phyloP scores from a whole-genome alignment of 2,113 vertebrate species.

The Clarias gariepinus region DNA sequence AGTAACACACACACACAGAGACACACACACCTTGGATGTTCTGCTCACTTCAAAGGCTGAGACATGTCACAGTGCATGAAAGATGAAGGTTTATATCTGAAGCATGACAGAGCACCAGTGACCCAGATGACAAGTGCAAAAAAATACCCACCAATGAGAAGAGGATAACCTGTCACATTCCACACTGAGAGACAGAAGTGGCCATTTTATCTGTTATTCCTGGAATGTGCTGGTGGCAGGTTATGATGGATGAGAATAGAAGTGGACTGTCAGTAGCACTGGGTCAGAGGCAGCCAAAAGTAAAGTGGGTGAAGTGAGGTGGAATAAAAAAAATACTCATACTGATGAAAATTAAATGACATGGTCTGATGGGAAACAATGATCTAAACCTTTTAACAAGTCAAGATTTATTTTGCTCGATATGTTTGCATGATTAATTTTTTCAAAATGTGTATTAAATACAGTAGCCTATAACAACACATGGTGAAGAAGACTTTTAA shows the following conservation, averaged over 20 bases:
- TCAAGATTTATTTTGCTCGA: background rate
- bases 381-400: background rate
- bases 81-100: conserved; percentile 39
- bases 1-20: conserved; percentile 8
- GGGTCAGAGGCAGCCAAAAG: conserved; percentile 37
- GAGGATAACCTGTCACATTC: conserved; percentile 11
- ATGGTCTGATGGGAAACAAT: background rate
- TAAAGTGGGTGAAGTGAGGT: conserved; percentile 30
- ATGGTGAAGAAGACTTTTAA: background rate
- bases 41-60: conserved; percentile 40
- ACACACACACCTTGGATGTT: conserved; percentile 22
- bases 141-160: conserved; percentile 28
- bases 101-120: conserved; percentile 41
- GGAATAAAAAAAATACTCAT: background rate
- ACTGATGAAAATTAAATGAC: background rate
- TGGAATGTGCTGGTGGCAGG: conserved; percentile 30
- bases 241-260: conserved; percentile 44
- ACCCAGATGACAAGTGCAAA: conserved; percentile 46
- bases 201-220: conserved; percentile 4
- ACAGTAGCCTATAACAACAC: background rate
- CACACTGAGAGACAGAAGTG: background rate
- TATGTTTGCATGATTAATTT: background rate
- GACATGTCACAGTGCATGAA: conserved; percentile 21
- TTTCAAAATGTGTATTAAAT: background rate
- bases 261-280: conserved; percentile 30